A percentile compares a stretch with the other conserved stretches of the same genome.
phyloP scores from a whole-genome alignment of 2,113 vertebrate species.

The Caranx melampygus region DNA sequence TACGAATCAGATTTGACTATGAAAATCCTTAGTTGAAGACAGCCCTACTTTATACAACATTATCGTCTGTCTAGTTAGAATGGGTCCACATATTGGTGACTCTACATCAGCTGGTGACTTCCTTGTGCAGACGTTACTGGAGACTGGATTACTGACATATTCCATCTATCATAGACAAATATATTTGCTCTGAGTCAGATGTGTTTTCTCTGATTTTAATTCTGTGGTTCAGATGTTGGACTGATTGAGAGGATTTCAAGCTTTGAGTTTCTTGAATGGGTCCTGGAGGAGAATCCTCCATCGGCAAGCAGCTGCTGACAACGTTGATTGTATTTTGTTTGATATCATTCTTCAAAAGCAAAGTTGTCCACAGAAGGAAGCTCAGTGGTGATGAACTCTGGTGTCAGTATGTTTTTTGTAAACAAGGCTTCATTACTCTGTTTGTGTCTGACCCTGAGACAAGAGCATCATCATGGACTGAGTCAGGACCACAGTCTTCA shows the following conservation, averaged over 20 bases:
- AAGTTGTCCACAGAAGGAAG: neutral
- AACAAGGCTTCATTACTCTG: too few species aligned
- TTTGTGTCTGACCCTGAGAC: neutral
- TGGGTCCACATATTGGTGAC: neutral
- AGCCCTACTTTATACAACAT: too few species aligned
- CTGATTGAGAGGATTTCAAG: neutral
- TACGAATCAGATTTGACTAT: too few species aligned
- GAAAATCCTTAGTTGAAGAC: too few species aligned
- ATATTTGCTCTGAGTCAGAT: too few species aligned
- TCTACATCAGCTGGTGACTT: too few species aligned
- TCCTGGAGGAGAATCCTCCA: constrained; percentile 30
- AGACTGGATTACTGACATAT: too few species aligned
- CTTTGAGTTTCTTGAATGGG: neutral
- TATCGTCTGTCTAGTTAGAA: neutral
- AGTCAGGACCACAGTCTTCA: neutral
- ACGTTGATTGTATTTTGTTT: neutral
- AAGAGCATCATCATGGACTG: too few species aligned
- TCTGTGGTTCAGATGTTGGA: neutral
- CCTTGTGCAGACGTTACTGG: too few species aligned
- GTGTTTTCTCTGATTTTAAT: neutral
- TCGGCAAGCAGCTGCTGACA: constrained; percentile 21
- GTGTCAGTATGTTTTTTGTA: too few species aligned
- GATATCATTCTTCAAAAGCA: neutral
- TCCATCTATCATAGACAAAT: too few species aligned
- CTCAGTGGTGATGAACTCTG: neutral